These are phyloP conservation scores for Conchocele bisecta DNA, from an alignment of 2,888 invertebrate genomes.

Conservation along the genomic window DNA sequence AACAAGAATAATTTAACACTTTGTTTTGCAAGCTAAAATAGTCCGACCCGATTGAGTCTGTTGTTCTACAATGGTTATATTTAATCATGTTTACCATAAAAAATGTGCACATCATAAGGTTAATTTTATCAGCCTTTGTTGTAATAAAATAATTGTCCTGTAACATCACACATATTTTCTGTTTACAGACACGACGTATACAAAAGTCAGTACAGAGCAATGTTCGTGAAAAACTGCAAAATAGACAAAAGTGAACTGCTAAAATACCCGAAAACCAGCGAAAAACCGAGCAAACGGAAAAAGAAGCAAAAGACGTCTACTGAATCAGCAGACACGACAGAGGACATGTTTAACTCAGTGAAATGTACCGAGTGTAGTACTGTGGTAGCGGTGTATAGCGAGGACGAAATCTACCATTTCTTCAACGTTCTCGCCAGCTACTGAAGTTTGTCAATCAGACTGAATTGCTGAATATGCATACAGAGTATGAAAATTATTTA, in stretches of 20 bases:
- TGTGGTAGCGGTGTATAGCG: conserved; percentile 85
- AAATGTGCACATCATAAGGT: too few relatives aligned
- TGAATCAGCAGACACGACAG: conserved; percentile 8
- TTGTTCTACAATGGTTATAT: too few relatives aligned
- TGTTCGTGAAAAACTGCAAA: conserved; percentile 86
- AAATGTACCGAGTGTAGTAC: conserved; percentile 85
- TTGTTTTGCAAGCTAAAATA: too few relatives aligned
- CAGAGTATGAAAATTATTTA: too few relatives aligned
- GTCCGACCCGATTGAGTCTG: too few relatives aligned
- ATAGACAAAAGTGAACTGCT: conserved; percentile 81
- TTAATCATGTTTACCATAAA: too few relatives aligned
- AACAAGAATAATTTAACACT: too few relatives aligned
- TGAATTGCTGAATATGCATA: too few relatives aligned
- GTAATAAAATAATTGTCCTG: too few relatives aligned
- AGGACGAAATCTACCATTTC: conserved; percentile 86
- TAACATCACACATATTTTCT: not conserved
- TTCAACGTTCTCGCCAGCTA: conserved; percentile 85
- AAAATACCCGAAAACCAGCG: conserved; percentile 76
- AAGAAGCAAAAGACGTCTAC: conserved; percentile 36
- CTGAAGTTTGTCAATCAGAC: too few relatives aligned
- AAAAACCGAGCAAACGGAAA: conserved; percentile 70
- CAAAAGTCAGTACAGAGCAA: conserved; percentile 85
- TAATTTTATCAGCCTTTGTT: too few relatives aligned
- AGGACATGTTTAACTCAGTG: conserved; percentile 84
- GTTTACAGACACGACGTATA: conserved; percentile 84